Percentiles rank a stretch among this genome's conserved stretches.
Evolutionary conservation across 2,113 vertebrate species (phyloP).

Genomic region (Solea senegalensis): DNA sequence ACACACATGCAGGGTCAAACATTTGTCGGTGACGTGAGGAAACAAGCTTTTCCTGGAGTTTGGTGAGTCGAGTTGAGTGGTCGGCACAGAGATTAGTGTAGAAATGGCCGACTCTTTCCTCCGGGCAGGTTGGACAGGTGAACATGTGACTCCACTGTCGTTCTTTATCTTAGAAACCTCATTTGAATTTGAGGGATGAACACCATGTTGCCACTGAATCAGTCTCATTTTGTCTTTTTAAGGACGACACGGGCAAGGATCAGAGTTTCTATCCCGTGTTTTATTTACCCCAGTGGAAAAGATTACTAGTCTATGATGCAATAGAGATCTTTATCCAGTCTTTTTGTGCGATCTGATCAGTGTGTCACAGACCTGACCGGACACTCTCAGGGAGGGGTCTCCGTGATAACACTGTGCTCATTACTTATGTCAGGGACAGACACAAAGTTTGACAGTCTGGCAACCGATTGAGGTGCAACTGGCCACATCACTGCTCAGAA

Average conservation of each 20-base stretch:
- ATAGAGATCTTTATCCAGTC: constrained; percentile 20
- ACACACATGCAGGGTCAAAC: too few relatives aligned
- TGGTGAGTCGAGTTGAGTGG: too few relatives aligned
- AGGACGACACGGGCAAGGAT: neutral
- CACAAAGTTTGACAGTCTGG: constrained; percentile 32
- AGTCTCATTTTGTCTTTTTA: constrained; percentile 7
- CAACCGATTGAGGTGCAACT: constrained; percentile 39
- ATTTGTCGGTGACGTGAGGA: too few relatives aligned
- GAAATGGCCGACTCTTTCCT: too few relatives aligned
- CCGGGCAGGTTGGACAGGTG: too few relatives aligned
- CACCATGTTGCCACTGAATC: constrained; percentile 1
- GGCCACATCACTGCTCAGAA: constrained; percentile 29
- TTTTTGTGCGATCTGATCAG: constrained; percentile 7
- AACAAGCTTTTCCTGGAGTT: too few relatives aligned
- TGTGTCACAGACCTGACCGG: constrained; percentile 18
- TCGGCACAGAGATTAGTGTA: too few relatives aligned
- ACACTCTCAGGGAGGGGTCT: constrained; percentile 30
- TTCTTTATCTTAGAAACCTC: too few relatives aligned
- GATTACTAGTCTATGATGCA: constrained; percentile 26
- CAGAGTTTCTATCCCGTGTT: constrained; percentile 5
- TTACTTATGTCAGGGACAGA: constrained; percentile 37
- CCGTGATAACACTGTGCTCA: constrained; percentile 14
- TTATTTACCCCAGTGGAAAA: constrained; percentile 14
- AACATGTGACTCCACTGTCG: too few relatives aligned
- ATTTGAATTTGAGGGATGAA: neutral